These are phyloP conservation scores for Stegostoma tigrinum DNA, from an alignment of 2,113 vertebrate species.

Conservation along the genomic window DNA sequence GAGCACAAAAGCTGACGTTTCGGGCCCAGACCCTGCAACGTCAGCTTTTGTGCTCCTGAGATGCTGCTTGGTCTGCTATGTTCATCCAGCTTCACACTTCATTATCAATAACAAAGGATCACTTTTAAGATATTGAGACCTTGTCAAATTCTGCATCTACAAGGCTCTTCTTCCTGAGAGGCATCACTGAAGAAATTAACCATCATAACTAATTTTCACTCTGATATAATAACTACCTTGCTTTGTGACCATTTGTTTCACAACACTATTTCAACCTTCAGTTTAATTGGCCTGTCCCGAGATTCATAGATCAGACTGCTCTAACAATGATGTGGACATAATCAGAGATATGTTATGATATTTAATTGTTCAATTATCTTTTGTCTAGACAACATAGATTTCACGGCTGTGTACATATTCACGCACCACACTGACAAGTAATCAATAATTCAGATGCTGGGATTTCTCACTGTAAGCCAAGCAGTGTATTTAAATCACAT, in stretches of 20 bases:
- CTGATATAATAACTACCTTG: neutral
- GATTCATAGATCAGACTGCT: neutral
- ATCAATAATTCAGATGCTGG: neutral
- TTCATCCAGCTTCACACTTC: too few species aligned
- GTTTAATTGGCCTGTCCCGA: neutral
- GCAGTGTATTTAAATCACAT: conserved; percentile 9
- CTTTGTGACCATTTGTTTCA: neutral
- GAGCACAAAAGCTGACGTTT: too few species aligned
- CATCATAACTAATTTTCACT: neutral
- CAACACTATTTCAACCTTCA: neutral
- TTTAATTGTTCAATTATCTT: conserved; percentile 33
- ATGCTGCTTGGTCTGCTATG: too few species aligned
- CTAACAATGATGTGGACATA: neutral
- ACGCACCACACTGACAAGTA: neutral
- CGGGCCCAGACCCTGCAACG: too few species aligned
- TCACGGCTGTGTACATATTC: too few species aligned
- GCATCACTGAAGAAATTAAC: neutral
- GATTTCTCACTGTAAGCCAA: neutral
- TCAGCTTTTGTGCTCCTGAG: too few species aligned
- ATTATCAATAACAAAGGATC: too few species aligned
- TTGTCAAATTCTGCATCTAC: neutral
- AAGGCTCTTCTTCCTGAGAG: neutral
- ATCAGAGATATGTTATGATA: conserved; percentile 15
- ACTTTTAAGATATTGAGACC: neutral
- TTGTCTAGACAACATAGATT: neutral